phyloP scores from a whole-genome alignment of 2,113 vertebrate species.

The Thymallus thymallus region DNA sequence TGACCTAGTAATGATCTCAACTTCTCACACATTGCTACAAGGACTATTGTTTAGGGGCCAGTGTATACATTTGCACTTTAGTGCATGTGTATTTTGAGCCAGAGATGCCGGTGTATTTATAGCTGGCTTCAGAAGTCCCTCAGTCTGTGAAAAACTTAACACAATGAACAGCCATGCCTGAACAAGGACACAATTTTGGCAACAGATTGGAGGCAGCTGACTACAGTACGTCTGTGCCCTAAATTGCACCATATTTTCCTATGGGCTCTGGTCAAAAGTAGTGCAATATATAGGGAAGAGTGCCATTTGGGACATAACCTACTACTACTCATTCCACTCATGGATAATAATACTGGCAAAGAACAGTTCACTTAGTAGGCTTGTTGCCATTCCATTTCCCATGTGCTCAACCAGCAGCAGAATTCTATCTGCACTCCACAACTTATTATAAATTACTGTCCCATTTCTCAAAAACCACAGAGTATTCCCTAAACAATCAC shows the following conservation, averaged over 20 bases:
- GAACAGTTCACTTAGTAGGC: background rate
- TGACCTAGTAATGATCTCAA: too few relatives aligned
- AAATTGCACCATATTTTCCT: slow-evolving; percentile 4
- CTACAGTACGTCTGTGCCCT: slow-evolving; percentile 16
- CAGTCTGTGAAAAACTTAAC: slow-evolving; percentile 44
- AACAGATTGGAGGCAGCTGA: slow-evolving; percentile 34
- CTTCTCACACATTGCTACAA: background rate
- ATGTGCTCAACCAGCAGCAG: slow-evolving; percentile 8
- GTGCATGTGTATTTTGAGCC: slow-evolving; percentile 45
- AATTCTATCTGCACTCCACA: background rate
- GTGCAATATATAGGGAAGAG: too few relatives aligned
- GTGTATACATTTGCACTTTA: background rate
- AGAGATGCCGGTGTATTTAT: slow-evolving; percentile 64
- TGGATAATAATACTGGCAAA: background rate
- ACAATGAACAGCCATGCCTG: slow-evolving; percentile 60
- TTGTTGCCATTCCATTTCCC: background rate
- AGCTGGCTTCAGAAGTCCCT: slow-evolving; percentile 45
- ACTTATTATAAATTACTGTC: background rate
- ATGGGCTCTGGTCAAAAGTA: too few relatives aligned
- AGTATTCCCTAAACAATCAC: background rate
- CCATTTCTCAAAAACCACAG: background rate
- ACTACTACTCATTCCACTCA: background rate
- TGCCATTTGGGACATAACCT: too few relatives aligned
- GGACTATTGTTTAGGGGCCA: background rate
- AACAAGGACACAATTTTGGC: slow-evolving; percentile 51